phyloP scores from a whole-genome alignment of 1,140 invertebrate genomes.

The Drosophila sturtevanti region DNA sequence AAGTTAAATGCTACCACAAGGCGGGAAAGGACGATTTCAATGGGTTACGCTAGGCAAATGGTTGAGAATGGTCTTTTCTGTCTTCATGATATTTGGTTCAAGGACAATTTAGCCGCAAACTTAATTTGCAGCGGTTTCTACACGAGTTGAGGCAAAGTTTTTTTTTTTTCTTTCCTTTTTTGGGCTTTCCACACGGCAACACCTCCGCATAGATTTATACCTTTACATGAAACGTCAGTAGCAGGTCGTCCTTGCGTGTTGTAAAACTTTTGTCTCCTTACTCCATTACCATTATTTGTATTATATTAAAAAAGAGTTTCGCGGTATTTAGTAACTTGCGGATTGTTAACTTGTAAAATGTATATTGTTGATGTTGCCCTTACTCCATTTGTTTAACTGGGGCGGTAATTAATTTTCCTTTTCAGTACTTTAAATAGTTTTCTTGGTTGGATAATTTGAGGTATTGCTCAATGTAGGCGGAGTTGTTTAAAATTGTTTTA shows the following conservation, averaged over 20 bases:
- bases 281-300: slow-evolving; percentile 49
- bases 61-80: slow-evolving; percentile 20
- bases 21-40: not conserved
- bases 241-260: slow-evolving; percentile 61
- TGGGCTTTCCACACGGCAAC: slow-evolving; percentile 55
- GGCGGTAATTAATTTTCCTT: slow-evolving; percentile 62
- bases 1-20: slow-evolving; percentile 73
- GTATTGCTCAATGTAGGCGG: slow-evolving; percentile 31
- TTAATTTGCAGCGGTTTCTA: slow-evolving; percentile 63
- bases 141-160: slow-evolving; percentile 52
- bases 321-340: slow-evolving; percentile 36
- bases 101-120: slow-evolving; percentile 66
- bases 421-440: slow-evolving; percentile 28
- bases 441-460: slow-evolving; percentile 41
- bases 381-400: slow-evolving; percentile 23
- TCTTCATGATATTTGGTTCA: slow-evolving; percentile 61
- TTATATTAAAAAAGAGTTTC: slow-evolving; percentile 57
- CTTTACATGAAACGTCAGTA: slow-evolving; percentile 24
- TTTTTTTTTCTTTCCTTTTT: no score
- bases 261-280: slow-evolving; percentile 44
- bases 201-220: slow-evolving; percentile 39
- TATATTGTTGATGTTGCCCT: slow-evolving; percentile 7
- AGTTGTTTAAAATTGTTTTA: slow-evolving; percentile 33
- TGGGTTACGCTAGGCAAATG: slow-evolving; percentile 26
- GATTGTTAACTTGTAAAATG: slow-evolving; percentile 24